These are phyloP conservation scores for Diploptera punctata DNA, from an alignment of 2,888 invertebrate genomes.

Conservation along the genomic window DNA sequence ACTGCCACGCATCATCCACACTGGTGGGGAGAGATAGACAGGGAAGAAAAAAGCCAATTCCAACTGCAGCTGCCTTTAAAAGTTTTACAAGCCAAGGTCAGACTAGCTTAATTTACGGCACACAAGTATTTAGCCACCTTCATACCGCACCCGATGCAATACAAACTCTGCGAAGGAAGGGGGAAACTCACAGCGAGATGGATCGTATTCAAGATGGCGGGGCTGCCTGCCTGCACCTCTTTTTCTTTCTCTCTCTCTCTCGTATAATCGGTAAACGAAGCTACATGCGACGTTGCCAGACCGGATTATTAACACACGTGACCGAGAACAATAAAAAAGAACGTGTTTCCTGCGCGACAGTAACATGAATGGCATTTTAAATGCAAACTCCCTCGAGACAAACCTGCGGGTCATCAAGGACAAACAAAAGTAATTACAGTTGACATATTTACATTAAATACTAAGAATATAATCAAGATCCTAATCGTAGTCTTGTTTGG, in stretches of 20 bases:
- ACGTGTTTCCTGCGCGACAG: constrained; percentile 19
- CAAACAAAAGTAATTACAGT: no score
- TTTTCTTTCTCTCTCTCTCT: constrained; percentile 15
- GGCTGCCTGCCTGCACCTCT: neutral
- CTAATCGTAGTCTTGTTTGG: no score
- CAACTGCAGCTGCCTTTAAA: constrained; percentile 19
- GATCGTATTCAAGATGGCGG: constrained; percentile 44
- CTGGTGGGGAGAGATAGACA: neutral
- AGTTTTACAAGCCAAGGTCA: constrained; percentile 15
- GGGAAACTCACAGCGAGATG: constrained; percentile 31
- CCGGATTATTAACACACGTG: constrained; percentile 14
- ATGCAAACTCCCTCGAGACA: no score
- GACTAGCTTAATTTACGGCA: no score
- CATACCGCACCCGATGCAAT: neutral
- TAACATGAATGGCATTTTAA: constrained; percentile 29
- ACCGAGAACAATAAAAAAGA: constrained; percentile 23
- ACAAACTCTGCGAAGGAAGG: neutral
- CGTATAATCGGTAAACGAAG: constrained; percentile 19
- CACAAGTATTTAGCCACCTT: constrained; percentile 19
- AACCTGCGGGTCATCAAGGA: no score
- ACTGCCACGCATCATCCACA: constrained; percentile 6
- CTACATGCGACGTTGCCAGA: constrained; percentile 17
- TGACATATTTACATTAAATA: no score
- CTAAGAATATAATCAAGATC: no score
- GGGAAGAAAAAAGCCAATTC: neutral